Evolutionary conservation across 1,140 invertebrate species (phyloP), one percentile per base, ranked within the genome.

Genomic region (Zelostemma sp.): DNA sequence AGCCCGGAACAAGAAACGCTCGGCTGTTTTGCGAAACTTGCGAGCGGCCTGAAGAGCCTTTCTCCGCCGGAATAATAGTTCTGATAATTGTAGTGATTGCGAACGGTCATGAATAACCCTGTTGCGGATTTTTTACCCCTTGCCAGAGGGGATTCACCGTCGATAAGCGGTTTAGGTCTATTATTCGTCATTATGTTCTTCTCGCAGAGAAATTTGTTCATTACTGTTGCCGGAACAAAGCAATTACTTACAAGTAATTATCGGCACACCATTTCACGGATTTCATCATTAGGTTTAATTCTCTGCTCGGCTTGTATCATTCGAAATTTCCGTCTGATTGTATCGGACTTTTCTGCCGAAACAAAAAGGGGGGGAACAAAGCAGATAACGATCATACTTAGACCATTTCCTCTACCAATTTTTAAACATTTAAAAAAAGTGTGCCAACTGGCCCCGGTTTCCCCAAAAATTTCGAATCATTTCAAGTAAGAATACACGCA

Each of bases 61-160:
- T 46, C 40, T 41, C 40, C 17, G 16, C 19, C 17, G 18, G 17
- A 46, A 46, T 46, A 19, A 19, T 46, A 46, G n/a, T 46, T 14
- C 1, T 41, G 40, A 41, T 41, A 41, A 41, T 41, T 41, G 40
- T 15, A 14, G 40, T 14, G 40, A 41, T 41, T 41, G 40, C 14
- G 40, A 41, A 15, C 40, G 40, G 40, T 41, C 40, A 15, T 41
- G 40, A 41, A 15, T 41, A 15, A 15, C 40, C 11, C 9, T 11
- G 14, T 15, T 12, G 12, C 11, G 8, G 12, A 8, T 15, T 41
- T 41, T 15, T 41, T 41, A 1, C 14, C n/a, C n/a, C 5, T 14
- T 15, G 14, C 40, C 12, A 41, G 40, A 15, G 12, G 14, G 8
- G 15, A 15, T 15, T 41, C n/a, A n/a, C n/a, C 15, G 40, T 41